Evolutionary conservation across 2,888 invertebrate genomes (phyloP).

Genomic region (Drosophila infuscata): DNA sequence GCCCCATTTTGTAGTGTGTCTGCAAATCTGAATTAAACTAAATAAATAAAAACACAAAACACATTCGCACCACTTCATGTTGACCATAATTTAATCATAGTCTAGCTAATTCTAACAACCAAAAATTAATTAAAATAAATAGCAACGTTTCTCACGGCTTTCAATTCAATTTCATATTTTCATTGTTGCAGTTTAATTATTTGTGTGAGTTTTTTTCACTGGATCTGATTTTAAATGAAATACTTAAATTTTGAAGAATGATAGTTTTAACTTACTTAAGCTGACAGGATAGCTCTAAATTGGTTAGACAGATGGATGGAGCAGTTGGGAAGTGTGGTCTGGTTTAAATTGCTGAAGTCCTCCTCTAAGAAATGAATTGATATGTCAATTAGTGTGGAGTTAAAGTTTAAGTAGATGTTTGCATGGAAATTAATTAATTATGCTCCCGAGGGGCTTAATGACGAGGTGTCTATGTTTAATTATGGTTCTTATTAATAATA

Average conservation of each 20-base stretch:
- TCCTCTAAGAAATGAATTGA: neutral
- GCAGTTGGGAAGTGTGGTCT: neutral
- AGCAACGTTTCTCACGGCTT: neutral
- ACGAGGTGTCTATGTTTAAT: neutral
- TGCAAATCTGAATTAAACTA: neutral
- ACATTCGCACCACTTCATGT: neutral
- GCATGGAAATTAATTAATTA: neutral
- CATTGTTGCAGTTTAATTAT: too few relatives aligned
- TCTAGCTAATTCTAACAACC: neutral
- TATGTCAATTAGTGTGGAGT: neutral
- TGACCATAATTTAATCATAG: neutral
- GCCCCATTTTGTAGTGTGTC: neutral
- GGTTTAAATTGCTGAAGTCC: neutral
- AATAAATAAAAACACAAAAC: neutral
- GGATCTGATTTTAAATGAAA: neutral
- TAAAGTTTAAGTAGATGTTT: neutral
- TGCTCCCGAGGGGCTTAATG: neutral
- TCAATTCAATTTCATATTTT: neutral
- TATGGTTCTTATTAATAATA: neutral
- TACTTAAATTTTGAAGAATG: neutral
- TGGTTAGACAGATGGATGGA: neutral
- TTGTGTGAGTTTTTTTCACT: neutral
- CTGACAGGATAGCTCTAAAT: neutral
- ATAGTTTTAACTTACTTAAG: too few relatives aligned
- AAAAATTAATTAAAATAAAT: neutral